Evolutionary conservation across 2,797 vertebrate genomes (phyloP).

Genomic region (Mormyrus hasselquistii): DNA sequence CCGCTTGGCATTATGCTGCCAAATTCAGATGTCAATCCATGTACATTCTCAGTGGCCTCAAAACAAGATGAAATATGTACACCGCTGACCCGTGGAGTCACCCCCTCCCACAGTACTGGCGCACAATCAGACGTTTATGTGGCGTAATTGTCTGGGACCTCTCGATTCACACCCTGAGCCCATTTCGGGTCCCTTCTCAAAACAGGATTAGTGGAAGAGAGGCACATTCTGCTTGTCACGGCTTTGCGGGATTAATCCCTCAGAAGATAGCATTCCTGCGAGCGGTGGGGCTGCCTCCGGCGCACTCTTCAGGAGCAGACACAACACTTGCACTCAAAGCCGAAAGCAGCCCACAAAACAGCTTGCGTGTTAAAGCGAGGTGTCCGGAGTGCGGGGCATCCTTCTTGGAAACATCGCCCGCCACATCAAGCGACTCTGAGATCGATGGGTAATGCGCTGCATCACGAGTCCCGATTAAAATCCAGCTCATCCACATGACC

Average conservation of each 20-base stretch:
- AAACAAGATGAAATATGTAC: background rate
- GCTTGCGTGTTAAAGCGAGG: background rate
- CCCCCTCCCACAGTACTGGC: background rate
- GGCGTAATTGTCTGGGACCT: background rate
- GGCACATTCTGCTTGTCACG: background rate
- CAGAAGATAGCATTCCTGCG: background rate
- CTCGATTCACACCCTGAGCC: background rate
- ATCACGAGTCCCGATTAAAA: background rate
- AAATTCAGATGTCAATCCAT: background rate
- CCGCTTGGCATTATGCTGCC: background rate
- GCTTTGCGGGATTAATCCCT: slow-evolving; percentile 16
- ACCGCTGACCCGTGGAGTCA: background rate
- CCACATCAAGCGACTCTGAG: background rate
- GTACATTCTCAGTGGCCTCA: background rate
- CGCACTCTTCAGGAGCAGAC: background rate
- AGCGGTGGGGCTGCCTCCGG: background rate
- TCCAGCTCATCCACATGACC: background rate
- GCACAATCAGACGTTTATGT: slow-evolving; percentile 56
- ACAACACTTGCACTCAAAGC: background rate
- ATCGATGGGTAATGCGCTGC: background rate
- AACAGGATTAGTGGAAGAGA: slow-evolving; percentile 9
- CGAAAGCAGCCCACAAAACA: background rate
- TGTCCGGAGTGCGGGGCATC: background rate
- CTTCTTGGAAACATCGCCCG: background rate
- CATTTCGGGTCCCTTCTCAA: background rate